phyloP scores from a whole-genome alignment of 2,888 invertebrate genomes.

The Caenorhabditis auriculariae region DNA sequence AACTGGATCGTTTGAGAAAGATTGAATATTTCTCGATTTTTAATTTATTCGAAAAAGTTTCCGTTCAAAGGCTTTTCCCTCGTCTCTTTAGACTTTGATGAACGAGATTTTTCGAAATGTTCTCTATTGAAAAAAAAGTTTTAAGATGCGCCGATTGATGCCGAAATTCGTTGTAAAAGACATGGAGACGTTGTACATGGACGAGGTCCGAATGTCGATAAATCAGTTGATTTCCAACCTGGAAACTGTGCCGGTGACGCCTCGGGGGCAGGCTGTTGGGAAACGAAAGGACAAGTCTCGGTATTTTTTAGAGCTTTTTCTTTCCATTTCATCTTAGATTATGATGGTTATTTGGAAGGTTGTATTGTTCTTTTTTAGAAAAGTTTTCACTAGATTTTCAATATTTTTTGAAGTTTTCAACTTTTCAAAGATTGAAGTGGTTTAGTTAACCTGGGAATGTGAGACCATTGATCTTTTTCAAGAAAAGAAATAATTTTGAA shows the following conservation, averaged over 20 bases:
- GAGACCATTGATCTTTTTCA: neutral
- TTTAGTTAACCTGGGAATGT: no score
- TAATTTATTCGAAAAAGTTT: neutral
- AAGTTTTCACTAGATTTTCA: no score
- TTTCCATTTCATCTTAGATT: no score
- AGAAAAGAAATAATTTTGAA: neutral
- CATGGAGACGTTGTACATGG: slow-evolving; percentile 98
- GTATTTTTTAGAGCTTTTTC: slow-evolving; percentile 67
- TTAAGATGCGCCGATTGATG: slow-evolving; percentile 89
- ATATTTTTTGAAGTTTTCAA: no score
- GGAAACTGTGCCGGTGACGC: slow-evolving; percentile 93
- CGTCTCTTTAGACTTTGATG: neutral
- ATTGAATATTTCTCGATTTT: neutral
- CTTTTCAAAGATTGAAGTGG: no score
- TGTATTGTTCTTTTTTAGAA: no score
- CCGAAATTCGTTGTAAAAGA: slow-evolving; percentile 99
- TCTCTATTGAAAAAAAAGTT: neutral
- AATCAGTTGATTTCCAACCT: slow-evolving; percentile 97
- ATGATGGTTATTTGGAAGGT: no score
- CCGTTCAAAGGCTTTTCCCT: neutral
- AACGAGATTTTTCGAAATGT: neutral
- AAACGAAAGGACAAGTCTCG: slow-evolving; percentile 85
- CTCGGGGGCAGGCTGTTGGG: slow-evolving; percentile 92
- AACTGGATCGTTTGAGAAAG: neutral
- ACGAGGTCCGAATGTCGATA: slow-evolving; percentile 80